Conservation (phyloP, 2,888 invertebrate species). For the Pachydiplax longipennis region DNA sequence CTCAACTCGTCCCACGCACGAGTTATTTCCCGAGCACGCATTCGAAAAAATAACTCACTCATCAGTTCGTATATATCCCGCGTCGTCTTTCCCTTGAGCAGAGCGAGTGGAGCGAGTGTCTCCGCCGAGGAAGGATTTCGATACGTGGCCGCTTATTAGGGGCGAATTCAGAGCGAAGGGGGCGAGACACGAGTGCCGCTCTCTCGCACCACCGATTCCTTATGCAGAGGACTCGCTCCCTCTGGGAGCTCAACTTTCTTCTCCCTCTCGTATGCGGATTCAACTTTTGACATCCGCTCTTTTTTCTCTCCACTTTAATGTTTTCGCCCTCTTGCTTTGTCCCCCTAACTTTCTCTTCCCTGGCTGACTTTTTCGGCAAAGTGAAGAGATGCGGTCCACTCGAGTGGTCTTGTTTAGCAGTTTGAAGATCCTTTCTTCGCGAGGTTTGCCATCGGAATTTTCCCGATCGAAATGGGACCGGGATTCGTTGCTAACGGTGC, state of each 20-base stretch:
- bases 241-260: background rate
- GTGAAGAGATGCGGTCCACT: no score
- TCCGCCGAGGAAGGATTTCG: background rate
- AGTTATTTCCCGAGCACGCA: background rate
- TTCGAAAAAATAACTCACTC: background rate
- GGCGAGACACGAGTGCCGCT: background rate
- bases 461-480: no score
- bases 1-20: background rate
- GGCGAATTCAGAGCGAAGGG: background rate
- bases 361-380: no score
- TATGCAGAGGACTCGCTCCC: background rate
- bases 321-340: background rate
- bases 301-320: background rate
- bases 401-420: no score
- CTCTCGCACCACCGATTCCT: constrained; percentile 8
- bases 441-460: no score
- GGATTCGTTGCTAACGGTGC: no score
- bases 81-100: background rate
- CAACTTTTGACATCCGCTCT: background rate
- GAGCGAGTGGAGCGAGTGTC: background rate
- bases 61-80: no score
- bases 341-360: background rate
- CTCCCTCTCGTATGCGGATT: background rate
- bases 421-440: no score
- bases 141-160: background rate